phyloP scores from a whole-genome alignment of 92 coral and sea anemone species.

The Pocillopora grandis region DNA sequence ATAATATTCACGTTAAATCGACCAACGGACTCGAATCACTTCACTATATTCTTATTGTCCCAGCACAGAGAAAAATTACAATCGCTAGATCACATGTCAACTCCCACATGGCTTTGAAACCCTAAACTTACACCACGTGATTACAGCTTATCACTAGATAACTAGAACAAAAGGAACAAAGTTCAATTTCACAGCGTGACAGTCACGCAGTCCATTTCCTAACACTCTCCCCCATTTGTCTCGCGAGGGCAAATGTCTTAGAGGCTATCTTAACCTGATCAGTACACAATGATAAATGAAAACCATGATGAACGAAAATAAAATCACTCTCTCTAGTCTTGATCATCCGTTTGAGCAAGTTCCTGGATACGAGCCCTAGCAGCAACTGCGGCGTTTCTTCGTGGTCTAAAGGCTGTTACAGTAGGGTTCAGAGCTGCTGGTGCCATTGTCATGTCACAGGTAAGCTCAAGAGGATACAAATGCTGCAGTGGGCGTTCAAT shows the following conservation, averaged over 20 bases:
- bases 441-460: conserved; percentile 19
- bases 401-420: conserved; percentile 23
- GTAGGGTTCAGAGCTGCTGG: conserved; percentile 36
- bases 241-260: conserved; percentile 1
- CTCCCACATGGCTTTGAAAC: not conserved
- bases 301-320: not conserved
- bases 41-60: no score
- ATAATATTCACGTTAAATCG: no score
- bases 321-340: not conserved
- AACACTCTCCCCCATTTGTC: conserved; percentile 7
- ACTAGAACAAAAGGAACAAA: not conserved
- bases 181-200: not conserved
- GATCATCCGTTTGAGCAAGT: conserved; percentile 10
- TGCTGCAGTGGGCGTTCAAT: conserved; percentile 35
- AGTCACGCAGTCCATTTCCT: not conserved
- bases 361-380: conserved; percentile 24
- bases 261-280: conserved; percentile 9
- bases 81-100: not conserved
- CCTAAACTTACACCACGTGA: not conserved
- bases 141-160: not conserved
- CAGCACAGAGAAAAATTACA: no score
- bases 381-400: conserved; percentile 2
- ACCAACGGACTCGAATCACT: no score
- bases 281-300: not conserved
- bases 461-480: conserved; percentile 20